Percentiles rank a stretch among this genome's conserved stretches.
These are phyloP conservation scores for Astatoreochromis straeleni DNA, from an alignment of 2,113 vertebrate species.

Conservation along the genomic window DNA sequence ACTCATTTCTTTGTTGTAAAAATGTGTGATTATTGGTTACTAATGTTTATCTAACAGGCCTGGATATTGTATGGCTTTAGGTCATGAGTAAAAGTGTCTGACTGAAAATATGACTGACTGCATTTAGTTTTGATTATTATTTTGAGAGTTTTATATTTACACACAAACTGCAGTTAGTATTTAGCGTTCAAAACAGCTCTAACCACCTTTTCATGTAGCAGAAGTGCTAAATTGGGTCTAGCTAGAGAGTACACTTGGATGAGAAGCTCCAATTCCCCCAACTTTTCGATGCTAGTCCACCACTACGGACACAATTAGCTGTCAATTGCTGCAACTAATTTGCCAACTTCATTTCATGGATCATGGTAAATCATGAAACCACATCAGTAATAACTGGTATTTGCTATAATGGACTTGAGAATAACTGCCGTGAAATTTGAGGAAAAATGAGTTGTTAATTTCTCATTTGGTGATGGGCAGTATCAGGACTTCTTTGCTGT, in stretches of 20 bases:
- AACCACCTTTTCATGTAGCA: neutral
- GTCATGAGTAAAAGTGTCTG: neutral
- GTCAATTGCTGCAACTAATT: slow-evolving; percentile 52
- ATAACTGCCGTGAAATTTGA: slow-evolving; percentile 48
- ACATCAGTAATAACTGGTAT: slow-evolving; percentile 51
- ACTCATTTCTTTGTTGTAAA: neutral
- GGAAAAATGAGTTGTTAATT: slow-evolving; percentile 38
- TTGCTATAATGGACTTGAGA: slow-evolving; percentile 33
- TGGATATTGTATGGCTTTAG: neutral
- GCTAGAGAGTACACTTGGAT: neutral
- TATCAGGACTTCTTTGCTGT: neutral
- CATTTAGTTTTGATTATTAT: neutral
- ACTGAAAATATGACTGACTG: neutral
- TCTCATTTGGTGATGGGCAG: slow-evolving; percentile 34
- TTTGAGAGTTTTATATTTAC: neutral
- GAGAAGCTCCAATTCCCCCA: neutral
- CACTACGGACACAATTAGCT: slow-evolving; percentile 46
- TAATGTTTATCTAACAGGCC: neutral
- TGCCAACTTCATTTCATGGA: slow-evolving; percentile 66
- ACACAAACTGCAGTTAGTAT: neutral
- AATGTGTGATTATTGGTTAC: neutral
- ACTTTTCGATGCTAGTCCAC: neutral
- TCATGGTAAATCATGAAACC: slow-evolving; percentile 58
- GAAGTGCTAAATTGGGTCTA: neutral
- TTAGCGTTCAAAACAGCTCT: neutral